Evolutionary conservation across 2,888 invertebrate species (phyloP), one percentile per base, ranked within the genome.

Genomic region (Parapristionchus giblindavisi): DNA sequence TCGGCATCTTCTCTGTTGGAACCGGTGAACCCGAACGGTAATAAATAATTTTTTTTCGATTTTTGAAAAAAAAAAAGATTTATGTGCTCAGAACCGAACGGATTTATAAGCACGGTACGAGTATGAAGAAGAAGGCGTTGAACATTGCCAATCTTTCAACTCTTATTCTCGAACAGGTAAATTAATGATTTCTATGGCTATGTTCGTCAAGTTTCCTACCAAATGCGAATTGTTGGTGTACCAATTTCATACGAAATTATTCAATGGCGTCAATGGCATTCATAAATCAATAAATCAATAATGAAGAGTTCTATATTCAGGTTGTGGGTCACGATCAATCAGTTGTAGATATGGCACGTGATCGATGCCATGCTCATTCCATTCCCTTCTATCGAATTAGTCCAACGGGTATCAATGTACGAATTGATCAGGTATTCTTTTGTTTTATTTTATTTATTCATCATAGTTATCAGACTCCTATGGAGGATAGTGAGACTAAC

Each of bases 241-340:
- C n/a, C n/a, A n/a, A n/a, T n/a, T n/a, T n/a, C n/a, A n/a, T n/a
- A n/a, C n/a, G n/a, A n/a, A 29, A 14, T 29, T 56, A 27, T 29
- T 29, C 29, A 14, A 2, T 29, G n/a, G 1, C n/a, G 27, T 24
- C 8, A 4, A 11, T 52, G 8, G 8, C 8, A n/a, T 6, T n/a
- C 21, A 17, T n/a, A 17, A 52, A 52, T 52, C 4, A n/a, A 52
- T 5, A 17, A 4, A 52, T 52, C 24, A 52, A 52, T 52, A 52
- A n/a, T 52, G 21, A 11, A n/a, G 5, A 52, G 43, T 43, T 14
- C 43, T 14, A 6, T 34, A 24, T 77, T 77, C 52, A 82, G 82
- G 84, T 85, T 8, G 85, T 85, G 60, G 85, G 85, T 11, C 84
- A 85, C 77, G 85, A 85, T 75, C 78, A 84, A 70, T 82, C 83